Percentiles rank a stretch among this genome's conserved stretches.
Conservation (phyloP, 2,888 invertebrate genomes). For the Limnephilus rhombicus region DNA sequence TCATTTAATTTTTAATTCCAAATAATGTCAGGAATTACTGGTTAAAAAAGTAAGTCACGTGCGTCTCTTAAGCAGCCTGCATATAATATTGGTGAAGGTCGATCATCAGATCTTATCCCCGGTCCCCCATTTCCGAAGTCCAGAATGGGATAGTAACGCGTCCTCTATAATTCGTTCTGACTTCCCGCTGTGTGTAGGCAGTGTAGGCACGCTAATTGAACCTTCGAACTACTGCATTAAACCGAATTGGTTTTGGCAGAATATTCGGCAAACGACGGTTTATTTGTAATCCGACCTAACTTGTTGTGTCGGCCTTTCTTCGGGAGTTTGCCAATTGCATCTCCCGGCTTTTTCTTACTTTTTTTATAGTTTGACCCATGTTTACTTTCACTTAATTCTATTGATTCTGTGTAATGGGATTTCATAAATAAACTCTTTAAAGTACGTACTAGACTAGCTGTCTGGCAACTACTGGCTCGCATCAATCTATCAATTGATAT, state of each 20-base stretch:
- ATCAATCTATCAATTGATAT: background rate
- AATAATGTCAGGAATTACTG: no score
- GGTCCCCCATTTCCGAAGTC: no score
- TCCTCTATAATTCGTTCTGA: background rate
- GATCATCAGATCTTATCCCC: no score
- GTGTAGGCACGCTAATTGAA: constrained; percentile 27
- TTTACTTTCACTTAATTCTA: background rate
- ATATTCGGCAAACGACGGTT: constrained; percentile 29
- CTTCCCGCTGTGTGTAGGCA: background rate
- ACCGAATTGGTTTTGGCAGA: constrained; percentile 45
- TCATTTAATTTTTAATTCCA: no score
- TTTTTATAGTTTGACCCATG: background rate
- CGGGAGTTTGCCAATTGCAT: constrained; percentile 15
- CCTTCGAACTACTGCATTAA: constrained; percentile 42
- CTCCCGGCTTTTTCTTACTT: background rate
- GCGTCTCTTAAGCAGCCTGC: no score
- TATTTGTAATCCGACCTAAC: constrained; percentile 19
- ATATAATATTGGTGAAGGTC: no score
- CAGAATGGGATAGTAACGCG: background rate
- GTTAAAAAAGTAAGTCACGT: no score
- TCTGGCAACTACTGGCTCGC: background rate
- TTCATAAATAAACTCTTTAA: background rate
- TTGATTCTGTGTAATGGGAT: background rate
- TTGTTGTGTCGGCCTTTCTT: constrained; percentile 21
- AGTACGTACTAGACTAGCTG: background rate